Base-by-base conservation (phyloP, 1,140 invertebrate species). In the Argopecten irradians region DNA sequence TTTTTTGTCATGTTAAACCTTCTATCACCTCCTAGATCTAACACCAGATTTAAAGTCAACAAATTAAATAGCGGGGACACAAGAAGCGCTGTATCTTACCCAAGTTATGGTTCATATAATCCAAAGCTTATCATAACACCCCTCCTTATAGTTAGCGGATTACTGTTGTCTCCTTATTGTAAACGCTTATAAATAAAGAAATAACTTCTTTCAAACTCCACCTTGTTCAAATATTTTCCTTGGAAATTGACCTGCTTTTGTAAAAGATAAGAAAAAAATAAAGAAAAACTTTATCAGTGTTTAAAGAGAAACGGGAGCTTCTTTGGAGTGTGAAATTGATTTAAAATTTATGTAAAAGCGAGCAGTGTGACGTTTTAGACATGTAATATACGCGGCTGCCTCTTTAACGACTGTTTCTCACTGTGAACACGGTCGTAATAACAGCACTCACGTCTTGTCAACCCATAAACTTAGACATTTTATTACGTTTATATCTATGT, bases 61-160 rank as follows among this genome's bases (percentile, higher is more conserved):
- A 71, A 71, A 71, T 71, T 71, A 71, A 71, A 28, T 71, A 28
- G 55, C 55, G n/a, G n/a, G 55, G 11, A 2, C 28, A 71, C 13
- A 71, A 71, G 8, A 71, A n/a, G 55, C 55, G 22, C 55, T 28
- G 55, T 71, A 71, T 71, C 11, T 71, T 28, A 1, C 55, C 14
- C 22, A 28, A 11, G 55, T 71, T n/a, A n/a, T 28, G 55, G 55
- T 71, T 28, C 55, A 71, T 28, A 71, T 71, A 28, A 71, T 71
- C 55, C 55, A 71, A 71, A 71, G n/a, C 55, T 71, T 71, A 71
- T 71, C 55, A 71, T 71, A 71, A 71, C 55, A 71, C n/a, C n/a
- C 28, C 55, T 71, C 55, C 1, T 28, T n/a, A 71, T 28, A 71
- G 55, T 71, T n/a, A 71, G 1, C 1, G 55, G 55, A 71, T 71